phyloP scores from a whole-genome alignment of 2,888 invertebrate genomes.

The Vannuccia rotundouncinata region DNA sequence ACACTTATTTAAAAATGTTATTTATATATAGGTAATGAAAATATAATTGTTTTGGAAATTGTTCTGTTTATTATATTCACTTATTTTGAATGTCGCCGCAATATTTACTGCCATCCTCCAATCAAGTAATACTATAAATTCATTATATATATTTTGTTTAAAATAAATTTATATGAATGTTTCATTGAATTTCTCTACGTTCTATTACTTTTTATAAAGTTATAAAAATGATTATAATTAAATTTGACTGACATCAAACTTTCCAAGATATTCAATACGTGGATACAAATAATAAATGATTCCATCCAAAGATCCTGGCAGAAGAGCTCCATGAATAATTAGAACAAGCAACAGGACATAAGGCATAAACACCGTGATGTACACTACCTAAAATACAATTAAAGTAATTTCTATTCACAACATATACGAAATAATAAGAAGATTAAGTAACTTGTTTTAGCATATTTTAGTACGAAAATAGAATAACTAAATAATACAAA shows the following conservation, averaged over 20 bases:
- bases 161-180: too few relatives aligned
- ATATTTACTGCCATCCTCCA: too few relatives aligned
- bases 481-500: too few relatives aligned
- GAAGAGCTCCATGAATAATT: slow-evolving; percentile 19
- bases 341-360: slow-evolving; percentile 16
- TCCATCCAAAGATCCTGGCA: slow-evolving; percentile 20
- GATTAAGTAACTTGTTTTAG: too few relatives aligned
- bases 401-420: background rate
- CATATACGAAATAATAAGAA: background rate
- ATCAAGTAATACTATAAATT: too few relatives aligned
- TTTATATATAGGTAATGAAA: background rate
- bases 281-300: slow-evolving; percentile 29
- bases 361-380: slow-evolving; percentile 10
- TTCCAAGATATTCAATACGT: background rate
- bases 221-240: background rate
- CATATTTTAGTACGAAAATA: too few relatives aligned
- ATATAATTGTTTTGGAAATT: background rate
- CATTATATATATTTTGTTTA: too few relatives aligned
- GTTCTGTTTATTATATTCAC: too few relatives aligned
- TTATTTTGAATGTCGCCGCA: too few relatives aligned
- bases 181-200: background rate
- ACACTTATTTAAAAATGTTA: background rate
- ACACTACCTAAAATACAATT: slow-evolving; percentile 10
- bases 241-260: background rate
- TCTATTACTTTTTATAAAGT: background rate